Evolutionary conservation across 2,113 vertebrate species (phyloP), one percentile per base, ranked within the genome.

Genomic region (Rhinopomastus cyanomelas): DNA sequence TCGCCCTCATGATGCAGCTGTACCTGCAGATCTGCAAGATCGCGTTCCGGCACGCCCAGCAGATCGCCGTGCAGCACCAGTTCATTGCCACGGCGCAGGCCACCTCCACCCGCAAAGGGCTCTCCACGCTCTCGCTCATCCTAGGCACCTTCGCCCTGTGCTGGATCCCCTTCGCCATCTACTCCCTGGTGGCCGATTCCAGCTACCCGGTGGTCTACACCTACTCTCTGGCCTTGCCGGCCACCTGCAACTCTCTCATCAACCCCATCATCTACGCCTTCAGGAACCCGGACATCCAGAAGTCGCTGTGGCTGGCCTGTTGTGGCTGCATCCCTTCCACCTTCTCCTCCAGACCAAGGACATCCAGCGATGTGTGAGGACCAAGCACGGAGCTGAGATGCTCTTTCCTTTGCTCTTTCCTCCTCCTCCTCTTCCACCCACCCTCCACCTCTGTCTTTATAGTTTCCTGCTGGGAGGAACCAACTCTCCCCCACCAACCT

Each of bases 181-280:
- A 99, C 85, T 97, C 98, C 11, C 95, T 99, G 34, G 98, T 98
- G 92, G 98, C 98, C 6, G 98, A 99, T 89, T 97, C 98, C 94
- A 98, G 96, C 88, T 99, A 98, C 94, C 98, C 98, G 1, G 76
- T 94, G 5, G 97, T 98, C 44, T 99, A 99, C 97, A 98, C 98
- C 74, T 99, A 99, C 93, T 98, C 97, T 32, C 93, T 98, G 13
- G 98, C 98, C 20, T 97, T 99, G 78, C 98, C 98, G 0, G 98
- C 98, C 66, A 96, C 98, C 59, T 98, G 97, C 96, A 98, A 98
- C 96, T 99, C 98, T 6, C 98, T 98, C 81, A 98, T 99, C 96
- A 99, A 99, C 96, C 98, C 98, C 67, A 96, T 99, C 94, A 98
- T 99, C 16, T 99, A 99, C 51, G 98, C 98, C 90, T 99, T 98